Evolutionary conservation across 2,797 vertebrate genomes (phyloP), one percentile per base, ranked within the genome.

Genomic region (Semaprochilodus insignis): DNA sequence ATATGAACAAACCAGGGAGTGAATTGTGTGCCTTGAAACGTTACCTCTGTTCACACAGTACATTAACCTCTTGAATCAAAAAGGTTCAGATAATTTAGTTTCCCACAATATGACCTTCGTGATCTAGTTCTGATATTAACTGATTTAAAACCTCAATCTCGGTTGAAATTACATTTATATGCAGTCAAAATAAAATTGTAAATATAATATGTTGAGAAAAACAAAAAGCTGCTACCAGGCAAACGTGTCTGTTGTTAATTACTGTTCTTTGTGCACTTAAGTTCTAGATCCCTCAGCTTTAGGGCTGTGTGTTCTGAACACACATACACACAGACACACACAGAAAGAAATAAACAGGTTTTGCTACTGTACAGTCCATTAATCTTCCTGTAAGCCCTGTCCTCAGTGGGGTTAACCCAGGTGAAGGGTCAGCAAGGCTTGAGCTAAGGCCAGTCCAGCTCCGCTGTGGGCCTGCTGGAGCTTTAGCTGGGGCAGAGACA

Each of bases 321-420:
- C 23, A 40, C 73, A 78, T 71, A 80, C 73, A 67, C 34, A 69
- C 48, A 74, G 36, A 76, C 44, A 67, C 40, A 62, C 76, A 84
- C 60, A 51, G 59, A 85, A 48, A 88, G 83, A 81, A 87, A 87
- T 66, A 90, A 88, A 90, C 90, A 90, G 88, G 85, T 88, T 90
- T 90, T 89, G 85, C 73, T 83, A 66, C 78, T 77, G 75, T 73
- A 81, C 85, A 84, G 89, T 90, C 90, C 92, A 95, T 95, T 95
- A 94, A 94, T 95, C 93, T 94, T 94, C 59, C 88, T 90, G 86
- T 81, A 88, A 88, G 85, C 83, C 81, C 84, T 88, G 91, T 93
- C 92, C 92, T 91, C 90, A 89, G 89, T 72, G 87, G 89, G 89
- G 83, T 91, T 93, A 91, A 92, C 91, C 91, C 91, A 93, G 91